Evolutionary conservation across 2,888 invertebrate genomes (phyloP).

Genomic region (Tinea semifulvella): DNA sequence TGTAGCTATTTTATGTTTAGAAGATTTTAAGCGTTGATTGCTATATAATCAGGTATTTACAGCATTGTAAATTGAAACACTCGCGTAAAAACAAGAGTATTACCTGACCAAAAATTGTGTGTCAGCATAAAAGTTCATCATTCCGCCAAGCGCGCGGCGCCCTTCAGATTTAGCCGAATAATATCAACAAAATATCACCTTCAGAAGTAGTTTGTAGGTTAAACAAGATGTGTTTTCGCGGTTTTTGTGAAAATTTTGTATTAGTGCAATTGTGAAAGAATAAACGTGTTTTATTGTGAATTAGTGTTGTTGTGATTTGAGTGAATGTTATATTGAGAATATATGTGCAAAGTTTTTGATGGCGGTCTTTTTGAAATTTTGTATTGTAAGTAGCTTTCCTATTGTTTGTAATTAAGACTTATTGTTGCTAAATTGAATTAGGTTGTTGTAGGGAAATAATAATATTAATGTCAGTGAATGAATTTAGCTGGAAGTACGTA

Average conservation of each 20-base stretch:
- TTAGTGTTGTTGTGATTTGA: slow-evolving; percentile 22
- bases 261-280: background rate
- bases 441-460: background rate
- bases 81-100: too few species aligned
- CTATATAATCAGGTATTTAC: too few species aligned
- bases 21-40: too few species aligned
- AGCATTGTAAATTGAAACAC: too few species aligned
- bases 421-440: background rate
- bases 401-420: background rate
- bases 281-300: slow-evolving; percentile 24
- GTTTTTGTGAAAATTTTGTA: slow-evolving; percentile 34
- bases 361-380: slow-evolving; percentile 41
- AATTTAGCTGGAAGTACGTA: slow-evolving; percentile 24
- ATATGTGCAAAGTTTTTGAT: slow-evolving; percentile 24
- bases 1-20: too few species aligned
- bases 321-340: slow-evolving; percentile 17
- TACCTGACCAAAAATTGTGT: slow-evolving; percentile 41
- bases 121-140: slow-evolving; percentile 18
- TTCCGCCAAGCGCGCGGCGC: slow-evolving; percentile 19
- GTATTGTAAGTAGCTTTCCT: slow-evolving; percentile 20
- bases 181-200: slow-evolving; percentile 68
- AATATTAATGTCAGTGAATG: background rate
- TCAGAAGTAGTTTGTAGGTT: slow-evolving; percentile 66
- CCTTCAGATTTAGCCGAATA: slow-evolving; percentile 30
- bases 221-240: slow-evolving; percentile 59